phyloP scores from a whole-genome alignment of 2,113 vertebrate species.

The Cheilinus undulatus region DNA sequence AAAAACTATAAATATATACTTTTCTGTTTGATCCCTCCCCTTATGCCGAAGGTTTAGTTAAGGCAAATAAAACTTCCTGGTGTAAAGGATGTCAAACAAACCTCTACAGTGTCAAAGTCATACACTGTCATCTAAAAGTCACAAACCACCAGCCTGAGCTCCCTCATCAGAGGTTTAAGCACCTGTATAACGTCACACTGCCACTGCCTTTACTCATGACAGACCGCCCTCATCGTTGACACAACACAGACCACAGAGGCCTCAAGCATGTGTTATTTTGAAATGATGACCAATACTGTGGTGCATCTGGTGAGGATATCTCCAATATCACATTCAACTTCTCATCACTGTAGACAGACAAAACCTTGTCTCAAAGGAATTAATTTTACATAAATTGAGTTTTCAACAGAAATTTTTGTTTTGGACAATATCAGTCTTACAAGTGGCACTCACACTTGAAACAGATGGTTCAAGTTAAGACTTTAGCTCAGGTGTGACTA shows the following conservation, averaged over 20 bases:
- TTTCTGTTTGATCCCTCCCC: too few species aligned
- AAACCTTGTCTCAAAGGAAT: too few species aligned
- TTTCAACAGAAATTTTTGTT: too few species aligned
- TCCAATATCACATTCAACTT: too few species aligned
- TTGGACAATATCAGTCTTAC: too few species aligned
- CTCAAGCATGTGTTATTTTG: neutral
- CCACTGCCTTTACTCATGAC: neutral
- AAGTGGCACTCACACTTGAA: too few species aligned
- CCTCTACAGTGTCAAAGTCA: neutral
- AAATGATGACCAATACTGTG: slow-evolving; percentile 1
- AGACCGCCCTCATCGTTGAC: slow-evolving; percentile 1
- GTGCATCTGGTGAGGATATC: neutral
- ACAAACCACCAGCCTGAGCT: neutral
- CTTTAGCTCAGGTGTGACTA: too few species aligned
- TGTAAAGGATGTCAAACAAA: neutral
- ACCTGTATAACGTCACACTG: neutral
- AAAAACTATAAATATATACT: too few species aligned
- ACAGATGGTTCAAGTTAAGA: too few species aligned
- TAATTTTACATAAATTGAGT: too few species aligned
- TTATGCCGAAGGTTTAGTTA: neutral
- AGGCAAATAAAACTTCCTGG: neutral
- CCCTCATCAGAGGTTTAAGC: slow-evolving; percentile 3
- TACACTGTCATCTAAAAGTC: too few species aligned
- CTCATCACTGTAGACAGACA: too few species aligned
- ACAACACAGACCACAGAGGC: slow-evolving; percentile 6